Evolutionary conservation across 2,888 invertebrate species (phyloP).

Genomic region (Sialis lutaria): DNA sequence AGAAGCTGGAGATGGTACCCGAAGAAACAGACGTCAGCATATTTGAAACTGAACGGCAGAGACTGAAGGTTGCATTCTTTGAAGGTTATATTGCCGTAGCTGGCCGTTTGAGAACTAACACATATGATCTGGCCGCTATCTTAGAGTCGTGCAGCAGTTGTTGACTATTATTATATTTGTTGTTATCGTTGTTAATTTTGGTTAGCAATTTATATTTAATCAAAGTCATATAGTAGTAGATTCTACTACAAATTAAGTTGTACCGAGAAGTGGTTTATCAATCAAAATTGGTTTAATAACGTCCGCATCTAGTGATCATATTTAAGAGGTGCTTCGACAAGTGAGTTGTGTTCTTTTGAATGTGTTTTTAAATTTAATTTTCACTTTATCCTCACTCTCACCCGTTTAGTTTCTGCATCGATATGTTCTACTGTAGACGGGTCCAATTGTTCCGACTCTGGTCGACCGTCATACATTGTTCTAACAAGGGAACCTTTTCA

Average conservation of each 20-base stretch:
- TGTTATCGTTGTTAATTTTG: constrained; percentile 56
- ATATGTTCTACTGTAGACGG: constrained; percentile 67
- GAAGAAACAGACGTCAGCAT: constrained; percentile 24
- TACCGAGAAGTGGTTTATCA: constrained; percentile 27
- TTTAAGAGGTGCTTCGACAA: constrained; percentile 91
- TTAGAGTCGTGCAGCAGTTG: constrained; percentile 58
- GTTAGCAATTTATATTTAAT: constrained; percentile 22
- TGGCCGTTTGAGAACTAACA: constrained; percentile 24
- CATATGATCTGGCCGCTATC: constrained; percentile 37
- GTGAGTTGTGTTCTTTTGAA: constrained; percentile 73
- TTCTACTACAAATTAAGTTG: neutral
- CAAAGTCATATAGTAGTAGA: no score
- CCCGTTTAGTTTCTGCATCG: constrained; percentile 80
- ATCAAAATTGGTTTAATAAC: constrained; percentile 78
- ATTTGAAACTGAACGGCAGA: constrained; percentile 40
- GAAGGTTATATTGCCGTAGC: constrained; percentile 74
- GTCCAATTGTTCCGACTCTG: constrained; percentile 43
- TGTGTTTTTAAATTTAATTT: constrained; percentile 68
- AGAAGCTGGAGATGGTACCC: constrained; percentile 29
- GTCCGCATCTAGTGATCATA: constrained; percentile 89
- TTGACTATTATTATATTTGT: constrained; percentile 56
- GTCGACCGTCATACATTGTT: constrained; percentile 37
- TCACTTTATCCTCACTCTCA: constrained; percentile 92
- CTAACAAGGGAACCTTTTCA: no score
- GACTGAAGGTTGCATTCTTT: constrained; percentile 76